Base-by-base conservation (phyloP, 2,888 invertebrate species). In the Gymnoscelis rufifasciata region DNA sequence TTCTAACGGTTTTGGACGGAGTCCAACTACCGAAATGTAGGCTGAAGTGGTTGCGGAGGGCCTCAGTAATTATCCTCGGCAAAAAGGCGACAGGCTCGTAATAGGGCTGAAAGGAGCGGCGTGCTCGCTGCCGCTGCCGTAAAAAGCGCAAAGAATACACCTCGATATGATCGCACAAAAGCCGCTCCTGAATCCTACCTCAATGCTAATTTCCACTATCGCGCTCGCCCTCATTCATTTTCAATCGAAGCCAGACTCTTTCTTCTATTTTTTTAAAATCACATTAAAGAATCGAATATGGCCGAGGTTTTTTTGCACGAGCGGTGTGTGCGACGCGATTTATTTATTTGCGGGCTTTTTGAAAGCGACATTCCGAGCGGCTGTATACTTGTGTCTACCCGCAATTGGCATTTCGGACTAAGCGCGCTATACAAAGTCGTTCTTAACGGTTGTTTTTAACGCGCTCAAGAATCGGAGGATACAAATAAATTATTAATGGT, bases 181-280 rank as follows among this genome's bases (percentile, higher is more conserved):
- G 79, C 82, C 86, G 87, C 83, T 83, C 72, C 84, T 82, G 84
- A 78, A 82, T 84, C 84, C 83, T 81, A 77, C 81, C 82, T 83
- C 88, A 78, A 89, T 89, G 89, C 89, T 89, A 89, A 89, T 89
- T 89, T 88, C 88, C 86, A 86, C 88, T 88, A 88, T 88, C 88
- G 87, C 81, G 79, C 72, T 82, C 87, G 81, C 80, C 77, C 87
- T 87, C 88, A 86, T 87, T 88, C 88, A 87, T 88, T 88, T 88
- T 86, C 88, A 87, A 88, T 88, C 86, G 86, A 74, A 86, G 71
- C 78, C 82, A 78, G 75, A 69, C 76, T 79, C 71, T 79, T 79
- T 70, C 76, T 83, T 83, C 83, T 86, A 84, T 88, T 87, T 88
- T 88, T 87, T 84, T 71, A 54, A 77, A 81, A 83, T 82, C 88